These are phyloP conservation scores for Xenotilapia caudafasciata DNA, from an alignment of 2,113 vertebrate species.

Conservation along the genomic window DNA sequence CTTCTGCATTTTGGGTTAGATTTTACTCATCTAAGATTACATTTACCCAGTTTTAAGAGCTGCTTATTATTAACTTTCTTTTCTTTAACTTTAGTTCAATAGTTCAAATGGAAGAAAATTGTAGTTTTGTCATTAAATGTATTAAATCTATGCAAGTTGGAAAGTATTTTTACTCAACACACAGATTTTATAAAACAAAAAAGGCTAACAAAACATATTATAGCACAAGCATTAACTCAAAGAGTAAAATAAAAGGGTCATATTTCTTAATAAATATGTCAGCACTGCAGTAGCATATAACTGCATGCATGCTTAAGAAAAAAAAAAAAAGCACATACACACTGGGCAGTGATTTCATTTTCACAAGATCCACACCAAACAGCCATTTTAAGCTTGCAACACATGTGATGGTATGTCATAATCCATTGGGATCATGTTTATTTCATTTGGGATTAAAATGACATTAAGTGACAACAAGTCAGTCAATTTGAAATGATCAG, in stretches of 20 bases:
- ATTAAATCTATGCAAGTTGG: background rate
- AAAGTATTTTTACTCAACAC: background rate
- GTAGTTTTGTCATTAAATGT: background rate
- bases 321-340: slow-evolving; percentile 20
- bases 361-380: slow-evolving; percentile 60
- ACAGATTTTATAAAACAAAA: background rate
- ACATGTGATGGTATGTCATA: slow-evolving; percentile 1
- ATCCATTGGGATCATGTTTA: slow-evolving; percentile 9
- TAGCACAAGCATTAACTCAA: background rate
- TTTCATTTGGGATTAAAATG: background rate
- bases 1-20: background rate
- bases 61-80: background rate
- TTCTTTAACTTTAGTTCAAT: background rate
- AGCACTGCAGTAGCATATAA: slow-evolving; percentile 14
- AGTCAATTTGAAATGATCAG: slow-evolving; percentile 23
- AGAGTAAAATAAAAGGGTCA: background rate
- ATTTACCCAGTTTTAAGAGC: background rate
- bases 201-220: background rate
- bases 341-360: slow-evolving; percentile 58
- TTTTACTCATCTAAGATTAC: background rate
- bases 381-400: background rate
- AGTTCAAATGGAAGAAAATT: background rate
- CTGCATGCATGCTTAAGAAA: slow-evolving; percentile 34
- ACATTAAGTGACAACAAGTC: background rate
- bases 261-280: slow-evolving; percentile 44